Conservation (phyloP, 1,140 invertebrate genomes). For the Drosophila aff. region DNA sequence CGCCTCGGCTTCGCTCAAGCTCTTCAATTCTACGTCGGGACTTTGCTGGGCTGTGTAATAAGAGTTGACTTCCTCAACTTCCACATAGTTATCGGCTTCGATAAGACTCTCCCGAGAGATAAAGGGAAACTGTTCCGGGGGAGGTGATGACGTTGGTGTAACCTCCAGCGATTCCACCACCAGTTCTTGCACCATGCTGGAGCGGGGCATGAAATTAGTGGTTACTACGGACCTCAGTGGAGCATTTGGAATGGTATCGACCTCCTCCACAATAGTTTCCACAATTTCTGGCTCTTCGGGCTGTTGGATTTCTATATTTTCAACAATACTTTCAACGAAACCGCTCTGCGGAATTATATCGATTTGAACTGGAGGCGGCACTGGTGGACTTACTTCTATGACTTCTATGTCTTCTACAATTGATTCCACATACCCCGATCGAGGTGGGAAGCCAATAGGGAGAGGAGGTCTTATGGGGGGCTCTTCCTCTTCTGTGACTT, state of each 20-base stretch:
- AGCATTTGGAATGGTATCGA: background rate
- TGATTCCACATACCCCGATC: slow-evolving; percentile 15
- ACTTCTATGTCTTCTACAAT: slow-evolving; percentile 38
- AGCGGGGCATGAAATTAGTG: slow-evolving; percentile 4
- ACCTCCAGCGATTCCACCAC: slow-evolving; percentile 38
- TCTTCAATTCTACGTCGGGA: slow-evolving; percentile 19
- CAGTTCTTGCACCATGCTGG: slow-evolving; percentile 29
- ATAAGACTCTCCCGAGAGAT: slow-evolving; percentile 29
- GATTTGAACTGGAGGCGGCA: slow-evolving; percentile 1
- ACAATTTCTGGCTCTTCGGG: background rate
- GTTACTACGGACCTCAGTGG: background rate
- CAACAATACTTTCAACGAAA: slow-evolving; percentile 11
- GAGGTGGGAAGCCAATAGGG: slow-evolving; percentile 9
- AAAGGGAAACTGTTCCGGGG: slow-evolving; percentile 30
- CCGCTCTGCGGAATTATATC: slow-evolving; percentile 7
- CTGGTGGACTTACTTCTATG: background rate
- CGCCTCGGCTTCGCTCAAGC: slow-evolving; percentile 21
- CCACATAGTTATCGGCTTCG: slow-evolving; percentile 21
- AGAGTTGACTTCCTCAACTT: slow-evolving; percentile 25
- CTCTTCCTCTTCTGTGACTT: slow-evolving; percentile 10
- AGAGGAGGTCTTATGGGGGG: slow-evolving; percentile 7
- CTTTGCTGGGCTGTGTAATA: slow-evolving; percentile 33
- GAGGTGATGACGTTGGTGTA: slow-evolving; percentile 31
- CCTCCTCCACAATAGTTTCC: slow-evolving; percentile 10
- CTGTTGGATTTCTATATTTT: slow-evolving; percentile 22